Evolutionary conservation across 2,888 invertebrate genomes (phyloP), one percentile per base, ranked within the genome.

Genomic region (Drosophila cognata): DNA sequence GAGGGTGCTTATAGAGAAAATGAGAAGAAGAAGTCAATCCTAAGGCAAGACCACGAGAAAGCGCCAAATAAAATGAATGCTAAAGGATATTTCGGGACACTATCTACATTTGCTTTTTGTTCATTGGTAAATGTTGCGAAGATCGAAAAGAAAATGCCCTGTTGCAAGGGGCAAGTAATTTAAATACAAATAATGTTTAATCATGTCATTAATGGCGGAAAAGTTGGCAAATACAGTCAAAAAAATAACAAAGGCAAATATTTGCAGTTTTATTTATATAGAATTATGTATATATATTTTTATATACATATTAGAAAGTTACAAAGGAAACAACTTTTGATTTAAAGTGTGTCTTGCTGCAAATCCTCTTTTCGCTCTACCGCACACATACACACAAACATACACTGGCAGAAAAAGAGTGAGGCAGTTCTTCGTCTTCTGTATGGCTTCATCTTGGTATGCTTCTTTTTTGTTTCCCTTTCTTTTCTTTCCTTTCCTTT

Each of bases 311-410:
- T 21, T 74, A 71, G 68, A 72, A 83, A 77, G 80, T 78, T 78
- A 78, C 77, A 69, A 86, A 77, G 80, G 81, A 87, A 84, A 71
- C 72, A 83, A 81, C 74, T 87, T 87, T 87, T 87, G 76, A 84
- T 87, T 74, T 80, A 87, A 87, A 87, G 88, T 80, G 77, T 89
- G 88, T 87, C 89, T 83, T 84, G 87, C 89, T 89, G 87, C 85
- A 78, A 83, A 84, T 89, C 87, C 81, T 73, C 72, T 68, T 64
- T 62, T 63, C 21, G n/a, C 71, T 59, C 59, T 66, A 62, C 68
- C 79, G 67, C 71, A 70, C 36, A 52, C 65, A 71, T 57, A 67
- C 53, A 46, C 53, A 67, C 58, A 71, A 55, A 63, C 55, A 36
- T 10, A 75, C 66, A 25, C 41, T 57, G 29, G 41, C 55, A 53